Evolutionary conservation across 1,140 invertebrate genomes (phyloP).

Genomic region (Bombus ignitus): DNA sequence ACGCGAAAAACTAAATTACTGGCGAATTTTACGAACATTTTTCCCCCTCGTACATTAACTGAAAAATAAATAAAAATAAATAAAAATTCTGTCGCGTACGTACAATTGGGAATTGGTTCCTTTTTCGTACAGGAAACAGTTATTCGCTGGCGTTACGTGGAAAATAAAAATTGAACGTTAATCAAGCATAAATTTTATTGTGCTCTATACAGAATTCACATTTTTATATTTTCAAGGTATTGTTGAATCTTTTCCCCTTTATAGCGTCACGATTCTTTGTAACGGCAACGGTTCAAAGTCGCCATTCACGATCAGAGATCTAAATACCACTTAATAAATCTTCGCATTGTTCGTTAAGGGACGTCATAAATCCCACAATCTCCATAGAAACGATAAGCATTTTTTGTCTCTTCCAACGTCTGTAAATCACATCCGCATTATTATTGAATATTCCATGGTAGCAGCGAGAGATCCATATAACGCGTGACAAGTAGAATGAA

Average conservation of each 20-base stretch:
- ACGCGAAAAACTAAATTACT: neutral
- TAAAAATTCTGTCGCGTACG: neutral
- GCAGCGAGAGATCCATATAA: neutral
- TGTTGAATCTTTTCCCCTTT: neutral
- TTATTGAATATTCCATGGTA: neutral
- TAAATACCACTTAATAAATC: slow-evolving; percentile 13
- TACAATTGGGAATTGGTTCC: neutral
- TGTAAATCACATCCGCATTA: slow-evolving; percentile 28
- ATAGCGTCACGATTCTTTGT: neutral
- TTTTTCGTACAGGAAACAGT: neutral
- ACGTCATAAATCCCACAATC: neutral
- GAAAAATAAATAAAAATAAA: neutral
- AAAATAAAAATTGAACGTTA: neutral
- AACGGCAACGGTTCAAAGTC: neutral
- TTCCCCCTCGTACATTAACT: neutral
- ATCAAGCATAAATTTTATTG: neutral
- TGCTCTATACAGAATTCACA: neutral
- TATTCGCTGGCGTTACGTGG: fast-evolving
- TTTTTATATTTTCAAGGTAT: neutral
- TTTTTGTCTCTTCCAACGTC: neutral
- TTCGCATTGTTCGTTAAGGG: neutral
- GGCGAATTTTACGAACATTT: neutral
- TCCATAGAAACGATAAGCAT: neutral
- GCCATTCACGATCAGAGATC: neutral
- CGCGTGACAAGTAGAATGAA: neutral